phyloP scores from a whole-genome alignment of 2,113 vertebrate species.

The Hemibagrus wyckioides region DNA sequence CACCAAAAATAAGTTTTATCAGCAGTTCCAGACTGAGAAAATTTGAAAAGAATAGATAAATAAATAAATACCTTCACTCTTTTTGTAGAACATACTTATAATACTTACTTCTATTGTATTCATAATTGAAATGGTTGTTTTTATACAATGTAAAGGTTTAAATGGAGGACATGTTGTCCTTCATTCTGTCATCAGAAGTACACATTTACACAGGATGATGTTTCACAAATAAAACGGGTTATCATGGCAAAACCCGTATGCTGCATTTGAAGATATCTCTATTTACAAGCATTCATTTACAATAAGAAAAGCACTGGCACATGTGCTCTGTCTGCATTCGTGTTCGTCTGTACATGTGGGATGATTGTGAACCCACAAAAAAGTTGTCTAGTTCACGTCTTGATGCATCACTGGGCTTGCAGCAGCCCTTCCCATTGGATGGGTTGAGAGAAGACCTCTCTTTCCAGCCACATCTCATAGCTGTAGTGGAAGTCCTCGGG shows the following conservation, averaged over 20 bases:
- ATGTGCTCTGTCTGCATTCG: conserved; percentile 30
- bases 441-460: conserved; percentile 95
- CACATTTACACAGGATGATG: background rate
- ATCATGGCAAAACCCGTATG: conserved; percentile 23
- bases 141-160: conserved; percentile 17
- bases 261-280: conserved; percentile 25
- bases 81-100: background rate
- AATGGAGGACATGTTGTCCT: conserved; percentile 12
- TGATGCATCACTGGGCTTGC: conserved; percentile 63
- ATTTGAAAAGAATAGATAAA: background rate
- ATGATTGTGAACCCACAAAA: conserved; percentile 3
- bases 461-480: conserved; percentile 95
- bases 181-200: conserved; percentile 1
- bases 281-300: conserved; percentile 46
- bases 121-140: background rate
- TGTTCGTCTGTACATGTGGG: conserved; percentile 35
- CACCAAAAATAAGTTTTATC: conserved; percentile 35
- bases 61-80: conserved; percentile 33
- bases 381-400: background rate
- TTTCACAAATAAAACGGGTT: background rate
- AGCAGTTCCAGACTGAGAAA: conserved; percentile 35
- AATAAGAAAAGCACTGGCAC: conserved; percentile 53
- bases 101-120: conserved; percentile 21
- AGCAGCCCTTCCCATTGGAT: conserved; percentile 97
- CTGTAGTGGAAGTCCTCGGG: conserved; percentile 91